Evolutionary conservation across 2,888 invertebrate species (phyloP).

Genomic region (Argyresthia goedartella): DNA sequence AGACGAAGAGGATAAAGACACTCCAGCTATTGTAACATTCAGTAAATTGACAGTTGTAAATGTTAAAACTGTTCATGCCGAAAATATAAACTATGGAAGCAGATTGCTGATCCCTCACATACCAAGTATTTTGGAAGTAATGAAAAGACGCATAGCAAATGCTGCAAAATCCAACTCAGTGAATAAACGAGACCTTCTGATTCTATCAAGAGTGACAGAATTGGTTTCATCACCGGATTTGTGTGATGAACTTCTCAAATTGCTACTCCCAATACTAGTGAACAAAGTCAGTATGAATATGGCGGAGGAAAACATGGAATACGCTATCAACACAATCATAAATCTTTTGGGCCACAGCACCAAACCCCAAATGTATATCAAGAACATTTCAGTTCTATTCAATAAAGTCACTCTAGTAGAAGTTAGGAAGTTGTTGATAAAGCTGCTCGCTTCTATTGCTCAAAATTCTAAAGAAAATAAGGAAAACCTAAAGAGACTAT

Average conservation of each 20-base stretch:
- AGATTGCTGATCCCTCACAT: conserved; percentile 82
- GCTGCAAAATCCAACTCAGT: conserved; percentile 71
- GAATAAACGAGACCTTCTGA: conserved; percentile 77
- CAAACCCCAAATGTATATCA: conserved; percentile 75
- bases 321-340: conserved; percentile 78
- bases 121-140: conserved; percentile 75
- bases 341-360: conserved; percentile 81
- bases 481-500: conserved; percentile 58
- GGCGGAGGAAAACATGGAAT: conserved; percentile 77
- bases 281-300: conserved; percentile 72
- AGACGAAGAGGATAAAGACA: conserved; percentile 64
- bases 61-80: conserved; percentile 14
- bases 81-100: conserved; percentile 77
- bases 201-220: conserved; percentile 82
- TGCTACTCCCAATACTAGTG: conserved; percentile 79
- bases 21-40: conserved; percentile 46
- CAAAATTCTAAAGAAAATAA: conserved; percentile 44
- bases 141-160: conserved; percentile 75
- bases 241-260: conserved; percentile 77
- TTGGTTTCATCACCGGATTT: conserved; percentile 76
- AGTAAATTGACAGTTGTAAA: conserved; percentile 29
- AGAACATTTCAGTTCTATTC: conserved; percentile 79
- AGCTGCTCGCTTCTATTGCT: conserved; percentile 72
- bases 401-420: conserved; percentile 75
- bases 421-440: conserved; percentile 77